Evolutionary conservation across 2,797 vertebrate genomes (phyloP), one percentile per base, ranked within the genome.

Genomic region (Coregonus sp.): DNA sequence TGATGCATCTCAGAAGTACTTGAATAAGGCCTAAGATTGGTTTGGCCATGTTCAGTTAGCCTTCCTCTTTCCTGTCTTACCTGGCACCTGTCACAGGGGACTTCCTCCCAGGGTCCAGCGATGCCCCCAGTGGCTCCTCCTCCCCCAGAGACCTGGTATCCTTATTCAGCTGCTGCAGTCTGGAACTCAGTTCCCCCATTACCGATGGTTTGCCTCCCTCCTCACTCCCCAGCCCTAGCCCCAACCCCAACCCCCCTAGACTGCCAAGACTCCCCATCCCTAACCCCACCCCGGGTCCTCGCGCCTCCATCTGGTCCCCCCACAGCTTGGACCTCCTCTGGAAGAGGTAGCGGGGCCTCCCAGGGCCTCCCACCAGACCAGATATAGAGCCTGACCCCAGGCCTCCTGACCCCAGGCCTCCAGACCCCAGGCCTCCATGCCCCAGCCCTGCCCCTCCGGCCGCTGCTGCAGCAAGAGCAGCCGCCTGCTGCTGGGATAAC

Each of bases 241-340:
- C 92, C 47, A 74, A 88, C 75, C 91, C 91, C 75, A 74, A 88
- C 75, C 91, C 91, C 75, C 92, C 92, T 40, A 93, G 89, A 83
- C 95, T 47, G 9, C 96, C 97, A 88, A 97, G 96, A 95, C 84
- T 86, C 2, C 96, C 95, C 85, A 97, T 95, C 63, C 96, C 95
- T 89, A 96, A 86, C 3, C 96, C 95, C 85, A 97, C 93, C 33
- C 97, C 96, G 87, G 96, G 89, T 0, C 96, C 96, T 88, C 97
- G 96, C 88, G 96, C 95, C 92, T 99, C 97, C 92, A 97, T 93
- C 83, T 96, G 96, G 93, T 99, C 98, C 87, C 98, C 98, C 98
- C 98, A 99, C 86, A 99, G 95, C 96, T 99, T 99, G 90, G 98
- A 99, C 95, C 97, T 96, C 95, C 98, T 96, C 95, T 99, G 98